Conservation (phyloP, 2,113 vertebrate genomes). For the Piaya cayana region DNA sequence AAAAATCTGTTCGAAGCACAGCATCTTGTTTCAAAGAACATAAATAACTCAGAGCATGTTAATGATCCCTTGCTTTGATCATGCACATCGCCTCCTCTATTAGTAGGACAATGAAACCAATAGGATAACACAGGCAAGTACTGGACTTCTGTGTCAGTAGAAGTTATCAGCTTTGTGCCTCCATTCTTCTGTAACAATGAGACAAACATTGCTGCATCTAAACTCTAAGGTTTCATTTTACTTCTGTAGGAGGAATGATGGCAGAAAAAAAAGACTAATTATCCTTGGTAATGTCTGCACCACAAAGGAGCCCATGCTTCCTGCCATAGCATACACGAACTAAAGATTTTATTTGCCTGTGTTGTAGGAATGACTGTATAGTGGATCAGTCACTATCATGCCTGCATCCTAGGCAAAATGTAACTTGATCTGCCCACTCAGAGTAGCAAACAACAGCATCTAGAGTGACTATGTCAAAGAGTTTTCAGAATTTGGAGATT, state of each 20-base stretch:
- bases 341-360: not conserved
- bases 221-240: not conserved
- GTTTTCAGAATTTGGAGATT: not conserved
- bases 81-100: not conserved
- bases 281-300: not conserved
- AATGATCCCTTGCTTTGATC: constrained; percentile 27
- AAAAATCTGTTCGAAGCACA: constrained; percentile 4
- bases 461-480: not conserved
- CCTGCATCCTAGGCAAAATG: not conserved
- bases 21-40: constrained; percentile 53
- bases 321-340: not conserved
- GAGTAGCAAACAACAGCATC: not conserved
- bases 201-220: not conserved
- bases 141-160: not conserved
- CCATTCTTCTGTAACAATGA: not conserved
- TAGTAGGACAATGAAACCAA: not conserved
- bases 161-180: not conserved
- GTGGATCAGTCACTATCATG: not conserved
- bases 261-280: not conserved
- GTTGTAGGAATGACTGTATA: not conserved
- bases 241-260: not conserved
- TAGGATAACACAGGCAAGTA: not conserved
- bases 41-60: constrained; percentile 53
- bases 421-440: not conserved
- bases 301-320: not conserved